These are phyloP conservation scores for Psittacara wagleri DNA, from an alignment of 2,113 vertebrate genomes.

Conservation along the genomic window DNA sequence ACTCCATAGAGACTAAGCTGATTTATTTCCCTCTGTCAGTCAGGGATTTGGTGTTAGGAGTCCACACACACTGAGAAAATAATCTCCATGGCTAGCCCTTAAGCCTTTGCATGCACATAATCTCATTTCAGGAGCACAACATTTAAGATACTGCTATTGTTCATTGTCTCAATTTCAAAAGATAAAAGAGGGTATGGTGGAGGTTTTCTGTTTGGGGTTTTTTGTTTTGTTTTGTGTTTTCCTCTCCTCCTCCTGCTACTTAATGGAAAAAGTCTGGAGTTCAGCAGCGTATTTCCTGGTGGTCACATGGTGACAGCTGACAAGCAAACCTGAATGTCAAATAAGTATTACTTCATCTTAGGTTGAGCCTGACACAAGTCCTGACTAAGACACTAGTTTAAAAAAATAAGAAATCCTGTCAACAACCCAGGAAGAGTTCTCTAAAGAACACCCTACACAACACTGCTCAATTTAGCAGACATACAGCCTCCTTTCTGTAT, in stretches of 20 bases:
- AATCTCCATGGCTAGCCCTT: not conserved
- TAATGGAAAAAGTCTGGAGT: not conserved
- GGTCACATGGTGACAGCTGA: not conserved
- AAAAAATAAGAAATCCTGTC: not conserved
- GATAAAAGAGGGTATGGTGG: not conserved
- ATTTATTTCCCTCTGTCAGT: not conserved
- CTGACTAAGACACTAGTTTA: not conserved
- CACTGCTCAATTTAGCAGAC: not conserved
- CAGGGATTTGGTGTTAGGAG: not conserved
- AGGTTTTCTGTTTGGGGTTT: no score
- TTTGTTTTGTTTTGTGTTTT: not conserved
- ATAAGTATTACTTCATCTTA: not conserved
- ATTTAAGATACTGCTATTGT: not conserved
- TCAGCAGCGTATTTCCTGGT: not conserved
- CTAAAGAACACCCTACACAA: not conserved
- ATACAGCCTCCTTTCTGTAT: not conserved
- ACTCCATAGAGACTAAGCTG: not conserved
- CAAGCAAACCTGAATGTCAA: not conserved
- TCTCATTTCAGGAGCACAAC: not conserved
- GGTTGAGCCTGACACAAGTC: not conserved
- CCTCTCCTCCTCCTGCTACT: not conserved
- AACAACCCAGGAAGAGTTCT: not conserved
- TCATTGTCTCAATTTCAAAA: not conserved
- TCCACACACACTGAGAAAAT: not conserved
- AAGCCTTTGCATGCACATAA: not conserved